phyloP scores from a whole-genome alignment of 2,113 vertebrate genomes.

The Mastomys natalensis region DNA sequence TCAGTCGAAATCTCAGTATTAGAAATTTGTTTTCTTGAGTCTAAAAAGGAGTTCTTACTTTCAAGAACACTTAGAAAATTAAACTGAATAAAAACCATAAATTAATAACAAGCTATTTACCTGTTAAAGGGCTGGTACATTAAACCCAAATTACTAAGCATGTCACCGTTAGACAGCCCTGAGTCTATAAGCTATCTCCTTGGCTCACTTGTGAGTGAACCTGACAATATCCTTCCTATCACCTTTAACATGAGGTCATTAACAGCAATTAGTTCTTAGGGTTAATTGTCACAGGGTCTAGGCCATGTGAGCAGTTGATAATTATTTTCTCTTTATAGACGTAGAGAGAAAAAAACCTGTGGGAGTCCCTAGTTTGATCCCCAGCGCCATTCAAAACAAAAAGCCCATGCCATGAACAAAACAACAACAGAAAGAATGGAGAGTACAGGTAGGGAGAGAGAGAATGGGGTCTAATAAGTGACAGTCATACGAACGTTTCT shows the following conservation, averaged over 20 bases:
- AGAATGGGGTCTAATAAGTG: not conserved
- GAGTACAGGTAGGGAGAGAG: not conserved
- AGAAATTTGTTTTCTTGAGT: slow-evolving; percentile 38
- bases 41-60: slow-evolving; percentile 49
- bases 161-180: not conserved
- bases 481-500: not conserved
- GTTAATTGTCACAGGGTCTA: not conserved
- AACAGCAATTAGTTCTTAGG: not conserved
- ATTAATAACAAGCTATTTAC: slow-evolving; percentile 6
- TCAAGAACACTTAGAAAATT: slow-evolving; percentile 24
- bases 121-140: not conserved
- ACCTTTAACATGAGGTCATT: not conserved
- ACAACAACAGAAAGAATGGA: not conserved
- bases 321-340: not conserved
- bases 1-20: slow-evolving; percentile 39
- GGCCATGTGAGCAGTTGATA: not conserved
- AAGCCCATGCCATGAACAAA: not conserved
- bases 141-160: slow-evolving; percentile 13
- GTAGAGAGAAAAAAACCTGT: not conserved
- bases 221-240: not conserved
- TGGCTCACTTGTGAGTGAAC: not conserved
- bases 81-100: slow-evolving; percentile 5
- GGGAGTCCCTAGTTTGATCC: not conserved
- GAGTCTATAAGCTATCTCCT: slow-evolving; percentile 4
- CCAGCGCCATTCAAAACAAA: not conserved